A percentile compares a stretch with the other conserved stretches of the same genome.
These are phyloP conservation scores for Chaenocephalus aceratus DNA, from an alignment of 2,113 vertebrate genomes.

Conservation along the genomic window DNA sequence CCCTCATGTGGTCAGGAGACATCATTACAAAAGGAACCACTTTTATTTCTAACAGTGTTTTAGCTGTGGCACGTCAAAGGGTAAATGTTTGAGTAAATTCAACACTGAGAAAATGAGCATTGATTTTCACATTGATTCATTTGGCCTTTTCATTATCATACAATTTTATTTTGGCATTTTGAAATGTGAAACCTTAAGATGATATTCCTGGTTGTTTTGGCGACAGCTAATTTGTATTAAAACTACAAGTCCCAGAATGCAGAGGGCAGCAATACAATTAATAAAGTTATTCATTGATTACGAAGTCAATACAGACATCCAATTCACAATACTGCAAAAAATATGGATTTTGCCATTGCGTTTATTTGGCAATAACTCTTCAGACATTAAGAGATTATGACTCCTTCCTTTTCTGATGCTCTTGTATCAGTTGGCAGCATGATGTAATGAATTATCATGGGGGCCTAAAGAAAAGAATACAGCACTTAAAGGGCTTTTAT, in stretches of 20 bases:
- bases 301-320: too few species aligned
- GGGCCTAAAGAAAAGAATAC: conserved; percentile 13
- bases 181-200: not conserved
- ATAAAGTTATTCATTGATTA: too few species aligned
- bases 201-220: too few species aligned
- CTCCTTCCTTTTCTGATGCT: conserved; percentile 11
- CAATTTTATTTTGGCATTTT: conserved; percentile 14
- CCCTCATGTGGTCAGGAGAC: conserved; percentile 70
- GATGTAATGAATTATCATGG: conserved; percentile 17
- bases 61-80: conserved; percentile 70
- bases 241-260: too few species aligned
- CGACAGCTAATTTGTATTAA: too few species aligned
- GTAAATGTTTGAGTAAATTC: conserved; percentile 22
- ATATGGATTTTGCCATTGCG: too few species aligned
- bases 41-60: conserved; percentile 76
- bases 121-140: not conserved
- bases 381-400: not conserved
- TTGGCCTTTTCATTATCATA: not conserved
- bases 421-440: conserved; percentile 31
- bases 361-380: too few species aligned
- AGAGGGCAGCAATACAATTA: too few species aligned
- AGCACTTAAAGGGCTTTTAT: conserved; percentile 72
- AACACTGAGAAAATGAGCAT: conserved; percentile 16
- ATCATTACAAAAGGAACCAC: conserved; percentile 43
- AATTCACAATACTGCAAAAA: too few species aligned